Conservation (phyloP, 2,888 invertebrate genomes). For the Cerceris rybyensis region DNA sequence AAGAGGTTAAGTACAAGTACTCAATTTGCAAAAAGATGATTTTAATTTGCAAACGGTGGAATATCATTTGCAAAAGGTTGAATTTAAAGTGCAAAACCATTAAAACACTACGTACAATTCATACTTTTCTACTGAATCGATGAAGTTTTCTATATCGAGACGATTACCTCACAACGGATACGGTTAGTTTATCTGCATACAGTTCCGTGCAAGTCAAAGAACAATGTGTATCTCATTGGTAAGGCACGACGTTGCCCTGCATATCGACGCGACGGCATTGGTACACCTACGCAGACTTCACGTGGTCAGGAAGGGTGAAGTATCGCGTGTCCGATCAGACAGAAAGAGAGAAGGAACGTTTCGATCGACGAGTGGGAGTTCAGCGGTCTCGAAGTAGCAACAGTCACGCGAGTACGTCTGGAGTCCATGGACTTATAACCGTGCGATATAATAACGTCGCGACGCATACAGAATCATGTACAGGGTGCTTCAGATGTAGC, state of each 20-base stretch:
- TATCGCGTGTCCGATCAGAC: not conserved
- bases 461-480: not conserved
- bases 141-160: no score
- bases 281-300: constrained; percentile 24
- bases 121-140: no score
- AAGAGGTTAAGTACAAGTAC: no score
- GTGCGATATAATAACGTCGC: not conserved
- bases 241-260: not conserved
- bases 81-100: no score
- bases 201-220: no score
- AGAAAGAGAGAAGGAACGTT: constrained; percentile 8
- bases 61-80: no score
- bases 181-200: no score
- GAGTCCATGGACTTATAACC: constrained; percentile 21
- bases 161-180: no score
- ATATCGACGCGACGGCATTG: constrained; percentile 14
- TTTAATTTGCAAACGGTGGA: no score
- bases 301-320: constrained; percentile 16
- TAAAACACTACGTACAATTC: no score
- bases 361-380: constrained; percentile 49
- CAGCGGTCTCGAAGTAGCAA: constrained; percentile 48
- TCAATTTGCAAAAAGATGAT: no score
- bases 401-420: constrained; percentile 58
- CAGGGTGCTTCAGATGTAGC: not conserved
- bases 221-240: no score